Percentiles rank a stretch among this genome's conserved stretches.
These are phyloP conservation scores for Aptenodytes forsteri DNA, from an alignment of 2,113 vertebrate species.

Conservation along the genomic window DNA sequence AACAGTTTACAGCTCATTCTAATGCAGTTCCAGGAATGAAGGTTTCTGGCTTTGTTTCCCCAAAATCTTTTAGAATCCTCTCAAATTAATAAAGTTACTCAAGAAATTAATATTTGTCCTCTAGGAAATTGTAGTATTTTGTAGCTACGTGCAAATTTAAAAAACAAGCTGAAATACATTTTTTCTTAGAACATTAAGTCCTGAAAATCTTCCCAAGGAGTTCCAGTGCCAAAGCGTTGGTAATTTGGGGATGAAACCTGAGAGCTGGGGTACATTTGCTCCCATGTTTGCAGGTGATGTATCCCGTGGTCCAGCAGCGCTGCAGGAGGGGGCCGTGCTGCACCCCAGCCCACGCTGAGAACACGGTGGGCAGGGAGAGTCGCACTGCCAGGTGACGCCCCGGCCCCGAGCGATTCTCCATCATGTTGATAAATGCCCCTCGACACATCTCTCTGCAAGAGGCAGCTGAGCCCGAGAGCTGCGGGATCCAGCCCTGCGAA, in stretches of 20 bases:
- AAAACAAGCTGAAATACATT: background rate
- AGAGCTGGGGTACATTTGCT: background rate
- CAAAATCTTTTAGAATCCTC: background rate
- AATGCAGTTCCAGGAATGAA: background rate
- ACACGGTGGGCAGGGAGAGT: background rate
- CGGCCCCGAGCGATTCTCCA: accelerated
- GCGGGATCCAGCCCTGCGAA: background rate
- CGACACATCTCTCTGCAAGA: accelerated
- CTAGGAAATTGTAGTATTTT: background rate
- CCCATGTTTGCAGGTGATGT: background rate
- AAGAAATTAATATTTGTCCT: background rate
- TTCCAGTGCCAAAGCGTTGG: background rate
- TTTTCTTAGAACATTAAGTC: background rate
- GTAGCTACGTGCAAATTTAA: background rate
- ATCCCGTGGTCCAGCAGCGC: background rate
- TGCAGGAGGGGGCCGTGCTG: background rate
- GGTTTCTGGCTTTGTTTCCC: background rate
- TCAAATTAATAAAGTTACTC: background rate
- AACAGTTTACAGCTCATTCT: background rate
- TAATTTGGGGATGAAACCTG: background rate
- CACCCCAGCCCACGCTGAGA: background rate
- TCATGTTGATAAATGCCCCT: accelerated
- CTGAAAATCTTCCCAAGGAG: background rate
- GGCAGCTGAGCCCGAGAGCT: background rate
- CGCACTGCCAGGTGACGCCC: background rate